Base-by-base conservation (phyloP, 2,797 vertebrate genomes). In the Brachyalestes nurse region DNA sequence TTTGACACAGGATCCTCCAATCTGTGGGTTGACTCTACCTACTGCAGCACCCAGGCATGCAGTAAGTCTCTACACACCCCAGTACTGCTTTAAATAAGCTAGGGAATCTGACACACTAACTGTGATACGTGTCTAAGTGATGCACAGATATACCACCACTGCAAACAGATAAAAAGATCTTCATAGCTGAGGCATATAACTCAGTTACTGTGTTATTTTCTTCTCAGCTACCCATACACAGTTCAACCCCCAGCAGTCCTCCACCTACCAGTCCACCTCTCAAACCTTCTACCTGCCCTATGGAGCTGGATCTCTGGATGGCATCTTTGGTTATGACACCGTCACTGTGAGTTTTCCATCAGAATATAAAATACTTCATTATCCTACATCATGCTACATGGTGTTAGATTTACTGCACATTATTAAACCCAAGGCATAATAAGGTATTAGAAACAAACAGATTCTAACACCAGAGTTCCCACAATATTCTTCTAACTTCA, bases 11-110 rank as follows among this genome's bases (percentile, higher is more conserved):
- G 89, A 19, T 92, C 90, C 70, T 77, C 90, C 81, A 92, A 92
- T 85, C 86, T 92, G 87, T 87, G 89, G 92, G 90, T 92, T 28
- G 86, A 92, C 83, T 95, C 95, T 14, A 23, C 55, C 38, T 90
- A 93, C 83, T 96, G 95, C 88, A 88, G 83, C 85, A 91, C 90
- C 0, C 65, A 78, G 17, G 91, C 94, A 6, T 96, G 93, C 90
- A 86, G 95, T 95, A 87, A 95, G 94, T 17, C 21, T 42, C 21
- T 49, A 60, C 93, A 71, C 38, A 80, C 10, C 45, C 8, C 21
- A 34, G 45, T 55, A 53, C 9, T 40, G 14, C 53, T 28, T 55
- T 16, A 55, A 51, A 1, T 60, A 67, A 13, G 34, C 28, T 57
- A 47, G 6, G 34, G 23, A 25, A 28, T 34, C 16, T 42, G 21